Base-by-base conservation (phyloP, 2,113 vertebrate species). In the Ciconia boyciana region DNA sequence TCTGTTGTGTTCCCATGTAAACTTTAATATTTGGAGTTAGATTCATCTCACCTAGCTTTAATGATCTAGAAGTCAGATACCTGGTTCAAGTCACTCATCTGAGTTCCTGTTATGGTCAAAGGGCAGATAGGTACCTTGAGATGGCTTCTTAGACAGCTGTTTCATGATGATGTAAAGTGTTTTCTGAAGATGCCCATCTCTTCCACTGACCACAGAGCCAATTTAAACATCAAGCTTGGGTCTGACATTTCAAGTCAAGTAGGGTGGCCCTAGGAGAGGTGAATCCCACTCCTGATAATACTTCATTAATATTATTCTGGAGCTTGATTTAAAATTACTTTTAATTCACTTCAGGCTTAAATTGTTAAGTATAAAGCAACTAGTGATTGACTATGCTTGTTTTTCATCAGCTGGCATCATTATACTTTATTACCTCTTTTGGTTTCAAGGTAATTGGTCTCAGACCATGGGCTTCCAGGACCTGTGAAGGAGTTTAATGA, bases 391-490 rank as follows among this genome's bases (percentile, higher is more conserved):
- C 44, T 61, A 25, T 25, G 24, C 44, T 87, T 7, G 1, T 65
- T 91, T 94, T 79, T 31, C 31, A 80, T 77, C 61, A 77, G 36
- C 36, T 83, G n/a, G 7, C 16, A 22, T 70, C 26, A 79, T 68
- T 84, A 28, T 25, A 55, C 54, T 82, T 89, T 64, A 85, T 97
- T 99, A 99, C 99, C 99, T 99, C 99, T 98, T 99, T 99, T 66
- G 99, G 99, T 96, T 98, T 99, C 87, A 99, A 97, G 85, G 98
- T 98, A 98, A 99, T 92, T 94, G 99, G 99, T 95, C 98, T 99
- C 60, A 99, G 97, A 76, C 99, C 99, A 88, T 99, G 99, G 62
- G 99, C 99, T 97, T 99, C 98, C 74, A 99, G 97, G 61, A 99
- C 99, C 99, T 99, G 96, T 44, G 90, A 91, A 96, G 44, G 41